Evolutionary conservation across 2,888 invertebrate species (phyloP).

Genomic region (Orthosia incerta): DNA sequence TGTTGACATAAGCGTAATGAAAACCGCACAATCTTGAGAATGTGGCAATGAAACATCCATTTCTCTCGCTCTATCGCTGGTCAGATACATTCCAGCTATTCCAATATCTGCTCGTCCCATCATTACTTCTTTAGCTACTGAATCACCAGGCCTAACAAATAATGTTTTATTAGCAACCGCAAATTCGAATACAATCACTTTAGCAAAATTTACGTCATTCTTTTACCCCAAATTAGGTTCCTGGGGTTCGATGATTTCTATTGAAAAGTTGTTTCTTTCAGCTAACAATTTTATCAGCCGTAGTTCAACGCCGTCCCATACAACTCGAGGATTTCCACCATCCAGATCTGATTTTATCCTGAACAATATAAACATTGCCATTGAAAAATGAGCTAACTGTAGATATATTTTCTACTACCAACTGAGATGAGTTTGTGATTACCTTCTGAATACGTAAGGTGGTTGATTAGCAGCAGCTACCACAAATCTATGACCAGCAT

Average conservation of each 20-base stretch:
- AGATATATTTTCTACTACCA: background rate
- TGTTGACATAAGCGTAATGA: slow-evolving; percentile 94
- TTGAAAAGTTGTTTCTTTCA: slow-evolving; percentile 93
- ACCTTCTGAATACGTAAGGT: slow-evolving; percentile 94
- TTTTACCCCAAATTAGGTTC: slow-evolving; percentile 81
- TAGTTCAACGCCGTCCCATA: slow-evolving; percentile 95
- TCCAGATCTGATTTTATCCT: slow-evolving; percentile 85
- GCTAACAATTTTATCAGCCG: slow-evolving; percentile 92
- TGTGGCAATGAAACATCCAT: slow-evolving; percentile 93
- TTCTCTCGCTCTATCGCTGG: slow-evolving; percentile 86
- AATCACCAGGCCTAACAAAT: slow-evolving; percentile 90
- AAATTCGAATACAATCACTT: background rate
- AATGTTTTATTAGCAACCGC: background rate
- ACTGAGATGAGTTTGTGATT: slow-evolving; percentile 27
- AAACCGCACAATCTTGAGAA: slow-evolving; percentile 94
- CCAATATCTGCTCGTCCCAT: slow-evolving; percentile 92
- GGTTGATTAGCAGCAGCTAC: slow-evolving; percentile 94
- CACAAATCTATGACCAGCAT: slow-evolving; percentile 94
- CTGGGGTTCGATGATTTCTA: slow-evolving; percentile 92
- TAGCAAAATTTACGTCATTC: background rate
- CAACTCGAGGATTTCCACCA: slow-evolving; percentile 84
- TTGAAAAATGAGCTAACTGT: background rate
- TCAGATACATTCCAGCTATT: slow-evolving; percentile 93
- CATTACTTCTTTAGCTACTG: slow-evolving; percentile 90
- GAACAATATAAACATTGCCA: slow-evolving; percentile 42